Conservation (phyloP, 2,113 vertebrate genomes). For the Pteronura brasiliensis region DNA sequence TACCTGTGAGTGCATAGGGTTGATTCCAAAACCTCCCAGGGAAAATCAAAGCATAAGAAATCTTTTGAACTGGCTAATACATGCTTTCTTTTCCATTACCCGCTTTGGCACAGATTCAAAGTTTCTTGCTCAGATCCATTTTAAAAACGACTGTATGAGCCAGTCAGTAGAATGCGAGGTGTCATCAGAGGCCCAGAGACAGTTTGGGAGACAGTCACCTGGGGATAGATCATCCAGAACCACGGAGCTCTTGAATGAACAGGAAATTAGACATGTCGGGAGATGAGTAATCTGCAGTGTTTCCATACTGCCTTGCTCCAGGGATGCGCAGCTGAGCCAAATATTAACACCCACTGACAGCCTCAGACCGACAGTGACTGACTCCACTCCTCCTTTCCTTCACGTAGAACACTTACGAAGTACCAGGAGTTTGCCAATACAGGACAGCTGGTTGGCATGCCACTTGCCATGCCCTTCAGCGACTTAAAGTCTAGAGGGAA, state of each 20-base stretch:
- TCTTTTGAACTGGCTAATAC: slow-evolving; percentile 59
- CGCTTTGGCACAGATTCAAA: slow-evolving; percentile 40
- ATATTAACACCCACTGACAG: background rate
- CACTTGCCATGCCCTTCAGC: background rate
- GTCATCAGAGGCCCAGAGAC: background rate
- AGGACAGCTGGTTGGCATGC: background rate
- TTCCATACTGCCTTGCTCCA: background rate
- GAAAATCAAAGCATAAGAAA: slow-evolving; percentile 70
- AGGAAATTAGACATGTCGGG: slow-evolving; percentile 45
- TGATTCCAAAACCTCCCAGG: slow-evolving; percentile 40
- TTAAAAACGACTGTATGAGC: slow-evolving; percentile 45
- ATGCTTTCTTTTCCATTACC: slow-evolving; percentile 43
- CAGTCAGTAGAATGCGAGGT: background rate
- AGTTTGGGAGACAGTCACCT: background rate
- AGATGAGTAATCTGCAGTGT: slow-evolving; percentile 24
- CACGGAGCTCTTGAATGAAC: background rate
- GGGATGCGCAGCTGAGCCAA: background rate
- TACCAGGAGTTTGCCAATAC: background rate
- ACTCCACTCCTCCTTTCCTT: background rate
- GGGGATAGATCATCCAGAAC: background rate
- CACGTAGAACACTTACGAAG: background rate
- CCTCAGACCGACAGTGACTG: background rate
- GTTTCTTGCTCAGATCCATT: slow-evolving; percentile 35
- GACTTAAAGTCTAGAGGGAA: background rate
- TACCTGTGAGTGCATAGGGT: background rate